Percentiles rank a stretch among this genome's conserved stretches.
Evolutionary conservation across 2,888 invertebrate genomes (phyloP).

Genomic region (Amphipyra berbera): DNA sequence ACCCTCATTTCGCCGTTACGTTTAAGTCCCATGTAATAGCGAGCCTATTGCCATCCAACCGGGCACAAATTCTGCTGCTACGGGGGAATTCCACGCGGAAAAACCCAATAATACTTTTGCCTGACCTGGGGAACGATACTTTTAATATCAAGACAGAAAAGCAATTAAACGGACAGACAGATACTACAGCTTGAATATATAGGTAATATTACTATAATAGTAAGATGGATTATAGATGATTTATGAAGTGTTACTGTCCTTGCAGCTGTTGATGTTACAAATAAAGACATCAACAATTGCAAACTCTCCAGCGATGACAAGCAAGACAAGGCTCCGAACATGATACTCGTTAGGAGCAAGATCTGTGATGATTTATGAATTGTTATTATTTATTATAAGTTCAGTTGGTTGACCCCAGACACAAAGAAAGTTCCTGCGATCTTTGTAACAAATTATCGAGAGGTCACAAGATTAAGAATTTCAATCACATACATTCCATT

Average conservation of each 20-base stretch:
- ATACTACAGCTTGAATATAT: background rate
- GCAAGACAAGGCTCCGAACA: slow-evolving; percentile 11
- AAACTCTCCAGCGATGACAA: slow-evolving; percentile 15
- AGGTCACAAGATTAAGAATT: background rate
- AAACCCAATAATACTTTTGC: too few species aligned
- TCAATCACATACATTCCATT: background rate
- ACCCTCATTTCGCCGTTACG: too few species aligned
- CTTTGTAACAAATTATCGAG: too few species aligned
- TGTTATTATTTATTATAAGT: slow-evolving; percentile 24
- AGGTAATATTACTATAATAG: background rate
- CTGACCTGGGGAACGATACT: too few species aligned
- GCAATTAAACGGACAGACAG: background rate
- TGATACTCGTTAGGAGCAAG: slow-evolving; percentile 23
- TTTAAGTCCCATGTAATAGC: too few species aligned
- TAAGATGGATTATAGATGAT: slow-evolving; percentile 48
- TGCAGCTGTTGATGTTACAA: slow-evolving; percentile 33
- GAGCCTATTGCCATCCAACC: too few species aligned
- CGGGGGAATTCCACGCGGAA: too few species aligned
- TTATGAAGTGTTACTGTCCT: slow-evolving; percentile 22
- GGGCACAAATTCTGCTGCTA: too few species aligned
- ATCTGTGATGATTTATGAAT: slow-evolving; percentile 19
- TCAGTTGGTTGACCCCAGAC: background rate
- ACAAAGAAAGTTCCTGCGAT: background rate
- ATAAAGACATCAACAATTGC: slow-evolving; percentile 23
- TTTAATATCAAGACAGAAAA: too few species aligned